Base-by-base conservation (phyloP, 2,113 vertebrate species). In the Himantopus leucocephalus region DNA sequence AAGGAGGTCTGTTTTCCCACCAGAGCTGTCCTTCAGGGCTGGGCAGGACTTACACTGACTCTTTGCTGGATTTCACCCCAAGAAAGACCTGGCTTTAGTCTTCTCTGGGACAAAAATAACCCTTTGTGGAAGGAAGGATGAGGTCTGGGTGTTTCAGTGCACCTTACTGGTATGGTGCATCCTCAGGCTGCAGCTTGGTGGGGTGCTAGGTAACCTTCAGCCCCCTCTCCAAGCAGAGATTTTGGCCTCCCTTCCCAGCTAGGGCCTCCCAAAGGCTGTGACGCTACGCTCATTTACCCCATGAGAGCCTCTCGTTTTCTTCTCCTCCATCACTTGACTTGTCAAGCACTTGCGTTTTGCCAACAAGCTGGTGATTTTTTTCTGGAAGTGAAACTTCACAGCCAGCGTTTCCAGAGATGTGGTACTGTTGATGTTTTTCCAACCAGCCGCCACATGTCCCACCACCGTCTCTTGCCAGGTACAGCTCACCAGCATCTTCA, bases 361-460 rank as follows among this genome's bases (percentile, higher is more conserved):
- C 58, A 32, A 1, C 0, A 0, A 72, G 74, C 26, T 39, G 43
- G 14, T 52, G 81, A 29, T 43, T 72, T 66, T 71, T 53, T 74
- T 34, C 48, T 83, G 78, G 82, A 73, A 70, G 62, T 16, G 50
- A 66, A 82, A 68, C 56, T 71, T 76, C 90, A 24, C 60, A 47
- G 58, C 11, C 56, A 52, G 11, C 1, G 0, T 71, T 75, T 56
- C 66, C 4, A 2, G 62, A 79, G 70, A 4, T 8, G 21, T 6
- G 1, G 1, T 0, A 1, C 60, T 34, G 43, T 15, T 56, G 70
- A 14, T 3, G 1, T 27, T 63, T 67, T 64, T n/a, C 71, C 88
- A 62, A 4, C 7, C 37, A 63, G 7, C 52, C 39, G 26, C 58
- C 68, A 41, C 0, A 2, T 47, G 34, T 35, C 43, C 73, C 80